These are phyloP conservation scores for Thaumetopoea pityocampa DNA, from an alignment of 1,140 invertebrate genomes.

Conservation along the genomic window DNA sequence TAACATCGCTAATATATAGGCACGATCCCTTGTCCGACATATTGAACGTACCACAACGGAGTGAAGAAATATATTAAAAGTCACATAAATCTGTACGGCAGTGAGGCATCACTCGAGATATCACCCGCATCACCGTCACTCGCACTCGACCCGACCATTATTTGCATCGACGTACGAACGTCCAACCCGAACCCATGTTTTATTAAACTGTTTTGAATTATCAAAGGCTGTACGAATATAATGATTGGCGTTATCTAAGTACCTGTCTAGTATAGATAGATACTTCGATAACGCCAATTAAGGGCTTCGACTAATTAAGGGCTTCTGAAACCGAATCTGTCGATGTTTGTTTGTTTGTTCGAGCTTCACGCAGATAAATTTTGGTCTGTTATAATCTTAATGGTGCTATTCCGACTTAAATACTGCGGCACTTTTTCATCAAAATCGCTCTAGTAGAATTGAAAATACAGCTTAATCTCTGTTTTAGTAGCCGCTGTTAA, in stretches of 20 bases:
- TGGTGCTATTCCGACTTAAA: too few species aligned
- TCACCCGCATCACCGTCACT: slow-evolving; percentile 37
- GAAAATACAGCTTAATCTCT: too few species aligned
- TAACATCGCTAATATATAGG: background rate
- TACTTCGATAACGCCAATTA: background rate
- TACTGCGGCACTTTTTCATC: too few species aligned
- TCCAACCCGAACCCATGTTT: slow-evolving; percentile 14
- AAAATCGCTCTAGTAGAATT: too few species aligned
- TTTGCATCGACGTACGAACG: slow-evolving; percentile 21
- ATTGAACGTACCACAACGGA: background rate
- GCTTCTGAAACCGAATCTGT: too few species aligned
- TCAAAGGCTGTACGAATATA: too few species aligned
- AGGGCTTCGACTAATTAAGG: too few species aligned
- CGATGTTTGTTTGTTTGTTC: too few species aligned
- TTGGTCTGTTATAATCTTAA: too few species aligned
- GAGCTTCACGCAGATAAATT: too few species aligned
- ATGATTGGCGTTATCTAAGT: background rate
- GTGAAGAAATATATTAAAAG: slow-evolving; percentile 1
- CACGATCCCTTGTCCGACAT: background rate
- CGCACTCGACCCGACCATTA: slow-evolving; percentile 13
- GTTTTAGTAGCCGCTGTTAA: too few species aligned
- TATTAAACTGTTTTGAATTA: slow-evolving; percentile 19
- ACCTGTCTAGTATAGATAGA: background rate
- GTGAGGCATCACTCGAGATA: slow-evolving; percentile 15
- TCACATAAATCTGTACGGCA: slow-evolving; percentile 15